These are phyloP conservation scores for Coranthus polyacanthus DNA, from an alignment of 2,797 vertebrate genomes.

Conservation along the genomic window DNA sequence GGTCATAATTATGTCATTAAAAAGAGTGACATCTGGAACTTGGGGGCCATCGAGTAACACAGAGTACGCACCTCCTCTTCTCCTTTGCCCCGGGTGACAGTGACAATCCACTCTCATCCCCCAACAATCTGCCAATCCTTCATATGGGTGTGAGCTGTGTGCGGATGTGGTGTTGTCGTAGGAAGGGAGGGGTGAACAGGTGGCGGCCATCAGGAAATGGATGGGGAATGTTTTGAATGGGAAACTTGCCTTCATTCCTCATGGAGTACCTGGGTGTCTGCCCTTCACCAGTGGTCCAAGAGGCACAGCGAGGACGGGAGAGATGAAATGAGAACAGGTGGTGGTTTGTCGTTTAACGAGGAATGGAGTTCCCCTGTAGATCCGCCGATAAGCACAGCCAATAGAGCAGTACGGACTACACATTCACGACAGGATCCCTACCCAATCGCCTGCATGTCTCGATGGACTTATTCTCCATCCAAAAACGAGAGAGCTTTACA, in stretches of 20 bases:
- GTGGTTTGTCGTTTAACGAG: constrained; percentile 74
- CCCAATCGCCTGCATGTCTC: constrained; percentile 34
- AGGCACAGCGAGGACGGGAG: constrained; percentile 71
- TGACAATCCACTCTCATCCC: constrained; percentile 64
- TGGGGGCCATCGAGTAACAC: constrained; percentile 67
- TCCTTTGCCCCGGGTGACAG: constrained; percentile 69
- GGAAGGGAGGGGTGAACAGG: constrained; percentile 76
- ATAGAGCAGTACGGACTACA: constrained; percentile 18
- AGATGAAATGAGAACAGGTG: constrained; percentile 84
- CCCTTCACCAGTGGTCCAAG: constrained; percentile 77
- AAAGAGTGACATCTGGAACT: constrained; percentile 78
- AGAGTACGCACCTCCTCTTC: constrained; percentile 45
- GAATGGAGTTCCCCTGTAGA: constrained; percentile 71
- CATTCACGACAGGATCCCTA: constrained; percentile 35
- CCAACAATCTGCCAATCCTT: constrained; percentile 71
- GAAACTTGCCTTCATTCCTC: constrained; percentile 78
- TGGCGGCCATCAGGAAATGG: constrained; percentile 83
- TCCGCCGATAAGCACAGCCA: constrained; percentile 51
- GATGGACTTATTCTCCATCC: constrained; percentile 1
- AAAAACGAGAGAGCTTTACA: constrained; percentile 26
- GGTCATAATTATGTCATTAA: constrained; percentile 78
- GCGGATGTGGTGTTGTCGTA: constrained; percentile 9
- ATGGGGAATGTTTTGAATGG: constrained; percentile 79
- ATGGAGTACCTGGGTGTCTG: constrained; percentile 77
- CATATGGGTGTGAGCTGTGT: constrained; percentile 24